These are phyloP conservation scores for Drosophila eugracilis DNA, from an alignment of 1,140 invertebrate genomes.

Conservation along the genomic window DNA sequence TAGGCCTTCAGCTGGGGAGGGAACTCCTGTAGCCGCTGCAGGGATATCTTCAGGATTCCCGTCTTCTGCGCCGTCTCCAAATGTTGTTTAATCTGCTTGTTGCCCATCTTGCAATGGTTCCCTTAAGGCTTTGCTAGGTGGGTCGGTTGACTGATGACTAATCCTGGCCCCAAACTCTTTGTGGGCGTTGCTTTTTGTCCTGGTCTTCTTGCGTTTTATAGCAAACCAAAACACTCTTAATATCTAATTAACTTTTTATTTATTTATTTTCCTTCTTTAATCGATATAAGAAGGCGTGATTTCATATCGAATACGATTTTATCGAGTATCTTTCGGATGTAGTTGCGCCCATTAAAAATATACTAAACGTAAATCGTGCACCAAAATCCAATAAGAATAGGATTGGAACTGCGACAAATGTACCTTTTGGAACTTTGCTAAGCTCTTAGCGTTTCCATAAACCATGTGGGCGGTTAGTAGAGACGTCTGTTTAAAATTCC, in stretches of 20 bases:
- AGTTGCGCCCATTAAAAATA: no score
- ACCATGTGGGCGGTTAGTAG: no score
- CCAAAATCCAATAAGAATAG: no score
- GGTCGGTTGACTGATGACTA: background rate
- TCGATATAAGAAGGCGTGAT: no score
- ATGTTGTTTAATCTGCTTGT: slow-evolving; percentile 94
- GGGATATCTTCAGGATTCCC: slow-evolving; percentile 94
- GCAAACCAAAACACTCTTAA: slow-evolving; percentile 3
- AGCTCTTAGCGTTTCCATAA: no score
- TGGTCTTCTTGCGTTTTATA: background rate
- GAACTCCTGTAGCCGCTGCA: slow-evolving; percentile 92
- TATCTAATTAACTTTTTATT: background rate
- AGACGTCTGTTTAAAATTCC: no score
- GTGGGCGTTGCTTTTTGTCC: background rate
- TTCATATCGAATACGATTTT: no score
- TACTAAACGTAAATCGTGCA: no score
- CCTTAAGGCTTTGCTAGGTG: background rate
- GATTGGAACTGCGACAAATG: no score
- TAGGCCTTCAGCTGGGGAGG: slow-evolving; percentile 87
- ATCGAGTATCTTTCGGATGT: no score
- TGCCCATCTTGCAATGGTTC: slow-evolving; percentile 88
- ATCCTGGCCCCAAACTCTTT: background rate
- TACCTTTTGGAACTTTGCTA: no score
- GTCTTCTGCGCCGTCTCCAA: slow-evolving; percentile 97
- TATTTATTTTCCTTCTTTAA: background rate